These are phyloP conservation scores for Gasterosteus aculeatus DNA, from an alignment of 2,113 vertebrate species.

Conservation along the genomic window DNA sequence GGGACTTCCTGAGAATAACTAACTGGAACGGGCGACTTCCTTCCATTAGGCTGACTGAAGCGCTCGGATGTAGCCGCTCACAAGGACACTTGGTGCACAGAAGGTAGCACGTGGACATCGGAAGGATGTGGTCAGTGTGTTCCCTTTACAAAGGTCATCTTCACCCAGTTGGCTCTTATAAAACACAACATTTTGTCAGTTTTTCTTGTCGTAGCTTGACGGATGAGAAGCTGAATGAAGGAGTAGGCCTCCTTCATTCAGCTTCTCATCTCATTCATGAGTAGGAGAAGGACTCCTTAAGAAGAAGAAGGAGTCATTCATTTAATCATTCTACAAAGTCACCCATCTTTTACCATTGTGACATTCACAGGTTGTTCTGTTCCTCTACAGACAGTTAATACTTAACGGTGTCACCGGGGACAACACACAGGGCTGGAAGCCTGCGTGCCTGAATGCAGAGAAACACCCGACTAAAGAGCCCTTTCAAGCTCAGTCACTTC, in stretches of 20 bases:
- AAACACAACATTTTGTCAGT: not conserved
- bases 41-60: slow-evolving; percentile 65
- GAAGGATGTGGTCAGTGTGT: slow-evolving; percentile 19
- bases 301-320: not conserved
- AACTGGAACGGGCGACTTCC: slow-evolving; percentile 59
- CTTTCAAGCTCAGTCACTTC: not conserved
- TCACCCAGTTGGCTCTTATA: not conserved
- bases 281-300: too few species aligned
- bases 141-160: slow-evolving; percentile 2
- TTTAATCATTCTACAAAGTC: not conserved
- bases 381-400: slow-evolving; percentile 19
- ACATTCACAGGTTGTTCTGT: slow-evolving; percentile 18
- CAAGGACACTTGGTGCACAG: slow-evolving; percentile 34
- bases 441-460: too few species aligned
- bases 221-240: not conserved
- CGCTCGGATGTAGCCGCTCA: slow-evolving; percentile 59
- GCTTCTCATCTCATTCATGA: too few species aligned
- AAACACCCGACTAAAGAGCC: not conserved
- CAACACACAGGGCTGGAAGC: not conserved
- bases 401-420: not conserved
- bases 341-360: not conserved
- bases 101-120: slow-evolving; percentile 35
- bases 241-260: too few species aligned
- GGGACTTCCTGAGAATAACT: slow-evolving; percentile 61
- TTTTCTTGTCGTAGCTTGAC: not conserved